phyloP scores from a whole-genome alignment of 2,797 vertebrate genomes.

The Staurois parvus region DNA sequence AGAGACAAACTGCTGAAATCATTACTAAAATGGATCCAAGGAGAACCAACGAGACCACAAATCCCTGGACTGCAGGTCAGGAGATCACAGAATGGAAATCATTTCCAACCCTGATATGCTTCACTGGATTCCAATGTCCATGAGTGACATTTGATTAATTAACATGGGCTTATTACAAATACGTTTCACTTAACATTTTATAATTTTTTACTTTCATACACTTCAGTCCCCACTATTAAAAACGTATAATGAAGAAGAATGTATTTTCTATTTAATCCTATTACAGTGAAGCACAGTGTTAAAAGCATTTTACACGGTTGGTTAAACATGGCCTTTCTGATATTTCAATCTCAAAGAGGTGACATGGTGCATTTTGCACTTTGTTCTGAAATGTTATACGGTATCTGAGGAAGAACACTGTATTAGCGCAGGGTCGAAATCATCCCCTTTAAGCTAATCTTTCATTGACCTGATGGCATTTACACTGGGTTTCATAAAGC shows the following conservation, averaged over 20 bases:
- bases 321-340: slow-evolving; percentile 39
- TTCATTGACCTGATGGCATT: slow-evolving; percentile 36
- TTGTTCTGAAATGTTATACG: slow-evolving; percentile 39
- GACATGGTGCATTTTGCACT: slow-evolving; percentile 29
- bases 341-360: slow-evolving; percentile 43
- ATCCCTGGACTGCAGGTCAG: slow-evolving; percentile 5
- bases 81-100: slow-evolving; percentile 20
- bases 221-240: slow-evolving; percentile 19
- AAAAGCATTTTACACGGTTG: slow-evolving; percentile 45
- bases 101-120: neutral
- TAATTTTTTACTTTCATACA: slow-evolving; percentile 15
- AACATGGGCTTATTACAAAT: slow-evolving; percentile 35
- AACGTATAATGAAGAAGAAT: slow-evolving; percentile 39
- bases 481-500: slow-evolving; percentile 27
- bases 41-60: neutral
- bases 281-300: slow-evolving; percentile 11
- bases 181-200: slow-evolving; percentile 40
- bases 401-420: slow-evolving; percentile 1
- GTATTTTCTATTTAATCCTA: slow-evolving; percentile 27
- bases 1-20: slow-evolving; percentile 4
- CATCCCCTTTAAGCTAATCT: slow-evolving; percentile 40
- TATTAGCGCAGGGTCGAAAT: slow-evolving; percentile 7
- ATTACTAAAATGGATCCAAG: slow-evolving; percentile 5
- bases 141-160: slow-evolving; percentile 35
- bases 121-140: neutral